Conservation (phyloP, 2,797 vertebrate genomes). For the Gymnodraco acuticeps region DNA sequence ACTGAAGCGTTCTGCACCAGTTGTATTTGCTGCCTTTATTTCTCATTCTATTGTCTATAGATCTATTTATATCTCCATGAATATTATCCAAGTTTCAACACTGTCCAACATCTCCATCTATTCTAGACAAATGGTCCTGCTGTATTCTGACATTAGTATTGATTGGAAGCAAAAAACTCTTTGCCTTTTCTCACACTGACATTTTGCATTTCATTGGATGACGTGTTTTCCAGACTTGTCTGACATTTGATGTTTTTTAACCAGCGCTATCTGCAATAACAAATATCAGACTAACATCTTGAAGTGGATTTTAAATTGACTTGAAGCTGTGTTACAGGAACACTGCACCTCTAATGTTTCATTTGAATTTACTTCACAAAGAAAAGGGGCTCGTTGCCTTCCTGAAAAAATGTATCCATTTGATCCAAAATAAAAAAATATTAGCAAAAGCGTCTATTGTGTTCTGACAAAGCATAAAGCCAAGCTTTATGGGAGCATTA, state of each 20-base stretch:
- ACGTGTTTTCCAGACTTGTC: constrained; percentile 18
- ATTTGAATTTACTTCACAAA: constrained; percentile 29
- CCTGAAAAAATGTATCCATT: constrained; percentile 29
- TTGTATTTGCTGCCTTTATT: constrained; percentile 6
- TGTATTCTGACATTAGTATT: background rate
- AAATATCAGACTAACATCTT: background rate
- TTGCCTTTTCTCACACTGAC: constrained; percentile 11
- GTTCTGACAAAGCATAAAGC: constrained; percentile 66
- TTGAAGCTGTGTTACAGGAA: constrained; percentile 4
- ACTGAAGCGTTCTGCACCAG: background rate
- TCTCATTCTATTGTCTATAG: background rate
- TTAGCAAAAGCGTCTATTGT: constrained; percentile 68
- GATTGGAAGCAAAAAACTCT: background rate
- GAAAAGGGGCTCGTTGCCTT: constrained; percentile 46
- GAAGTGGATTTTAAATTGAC: constrained; percentile 20
- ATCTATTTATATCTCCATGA: background rate
- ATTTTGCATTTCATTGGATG: constrained; percentile 21
- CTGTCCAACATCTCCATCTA: background rate
- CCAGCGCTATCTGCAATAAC: constrained; percentile 11
- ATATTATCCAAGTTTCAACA: background rate
- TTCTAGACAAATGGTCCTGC: background rate
- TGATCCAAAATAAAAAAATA: constrained; percentile 57
- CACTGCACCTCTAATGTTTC: background rate
- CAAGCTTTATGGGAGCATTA: constrained; percentile 68
- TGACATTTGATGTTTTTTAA: constrained; percentile 13